A percentile compares a stretch with the other conserved stretches of the same genome.
Conservation (phyloP, 2,888 invertebrate species). For the Troides aeacus region DNA sequence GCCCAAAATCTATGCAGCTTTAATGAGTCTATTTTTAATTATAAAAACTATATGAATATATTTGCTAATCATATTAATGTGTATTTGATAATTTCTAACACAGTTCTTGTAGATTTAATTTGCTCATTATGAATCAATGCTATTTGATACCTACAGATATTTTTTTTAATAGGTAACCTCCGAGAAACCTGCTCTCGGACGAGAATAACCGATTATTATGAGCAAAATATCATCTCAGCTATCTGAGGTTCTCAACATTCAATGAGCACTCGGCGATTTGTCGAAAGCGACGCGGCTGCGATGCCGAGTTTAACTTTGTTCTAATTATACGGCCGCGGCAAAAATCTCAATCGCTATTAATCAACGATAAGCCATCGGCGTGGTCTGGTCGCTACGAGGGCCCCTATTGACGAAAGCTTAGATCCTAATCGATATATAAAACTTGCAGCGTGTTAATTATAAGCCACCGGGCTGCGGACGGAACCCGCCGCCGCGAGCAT, state of each 20-base stretch:
- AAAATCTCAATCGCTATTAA: constrained; percentile 78
- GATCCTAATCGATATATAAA: constrained; percentile 80
- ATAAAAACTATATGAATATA: background rate
- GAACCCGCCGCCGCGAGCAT: constrained; percentile 51
- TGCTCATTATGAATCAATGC: background rate
- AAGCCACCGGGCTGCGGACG: constrained; percentile 74
- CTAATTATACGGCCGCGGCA: constrained; percentile 71
- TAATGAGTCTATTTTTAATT: too few species aligned
- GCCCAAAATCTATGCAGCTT: too few species aligned
- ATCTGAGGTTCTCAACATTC: constrained; percentile 51
- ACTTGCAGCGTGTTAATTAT: constrained; percentile 79
- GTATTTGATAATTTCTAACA: background rate
- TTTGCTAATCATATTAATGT: background rate
- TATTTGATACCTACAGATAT: background rate
- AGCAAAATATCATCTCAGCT: constrained; percentile 44
- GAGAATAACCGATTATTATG: constrained; percentile 42
- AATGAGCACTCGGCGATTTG: constrained; percentile 68
- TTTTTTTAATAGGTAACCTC: background rate
- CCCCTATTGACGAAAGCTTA: constrained; percentile 80
- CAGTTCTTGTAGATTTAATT: background rate
- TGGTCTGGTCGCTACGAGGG: constrained; percentile 67
- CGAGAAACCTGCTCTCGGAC: constrained; percentile 1
- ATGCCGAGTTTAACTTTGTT: constrained; percentile 59
- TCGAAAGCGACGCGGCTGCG: constrained; percentile 55
- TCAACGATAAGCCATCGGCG: constrained; percentile 72